Evolutionary conservation across 1,140 invertebrate genomes (phyloP), one percentile per base, ranked within the genome.

Genomic region (Dinoponera quadriceps): DNA sequence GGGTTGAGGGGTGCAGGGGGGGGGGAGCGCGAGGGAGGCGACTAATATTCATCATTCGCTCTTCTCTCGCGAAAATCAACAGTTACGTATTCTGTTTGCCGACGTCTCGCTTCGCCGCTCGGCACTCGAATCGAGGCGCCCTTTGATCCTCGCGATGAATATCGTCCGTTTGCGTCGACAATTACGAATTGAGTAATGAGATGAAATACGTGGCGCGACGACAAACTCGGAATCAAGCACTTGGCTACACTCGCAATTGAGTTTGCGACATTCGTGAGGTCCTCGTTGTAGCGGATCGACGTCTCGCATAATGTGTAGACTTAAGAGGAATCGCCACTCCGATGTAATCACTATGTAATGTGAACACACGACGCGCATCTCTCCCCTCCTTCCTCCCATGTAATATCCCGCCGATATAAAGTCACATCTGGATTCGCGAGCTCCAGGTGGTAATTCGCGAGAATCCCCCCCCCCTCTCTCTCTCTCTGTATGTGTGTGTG

Each of bases 141-240:
- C 74, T 77, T 77, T 77, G 74, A 77, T 77, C 74, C 62, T 75
- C n/a, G 48, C 74, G 62, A 77, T 68, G 74, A 77, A 77, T 55
- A 77, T 77, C 74, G 74, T 77, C 74, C 74, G 74, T 68, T 77
- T 68, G 74, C 74, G 74, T 77, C 62, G 74, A 68, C 74, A 77
- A 77, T 77, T 77, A 77, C 62, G 74, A 77, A 77, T 77, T 77
- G 74, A 77, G 74, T 77, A 77, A 77, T 77, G 62, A 77, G 62
- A 77, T 77, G 62, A 77, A 77, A 68, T 77, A 77, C 74, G 74
- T 68, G 60, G 62, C 48, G 29, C 62, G 62, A 63, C 57, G 57
- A 77, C 14, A 44, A 29, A 55, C 27, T 7, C 29, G 62, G 54
- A 20, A 68, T 77, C 74, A 66, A 68, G 60, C 20, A 54, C 33